A percentile compares a stretch with the other conserved stretches of the same genome.
phyloP scores from a whole-genome alignment of 2,113 vertebrate species.

The Nerophis lumbriciformis region DNA sequence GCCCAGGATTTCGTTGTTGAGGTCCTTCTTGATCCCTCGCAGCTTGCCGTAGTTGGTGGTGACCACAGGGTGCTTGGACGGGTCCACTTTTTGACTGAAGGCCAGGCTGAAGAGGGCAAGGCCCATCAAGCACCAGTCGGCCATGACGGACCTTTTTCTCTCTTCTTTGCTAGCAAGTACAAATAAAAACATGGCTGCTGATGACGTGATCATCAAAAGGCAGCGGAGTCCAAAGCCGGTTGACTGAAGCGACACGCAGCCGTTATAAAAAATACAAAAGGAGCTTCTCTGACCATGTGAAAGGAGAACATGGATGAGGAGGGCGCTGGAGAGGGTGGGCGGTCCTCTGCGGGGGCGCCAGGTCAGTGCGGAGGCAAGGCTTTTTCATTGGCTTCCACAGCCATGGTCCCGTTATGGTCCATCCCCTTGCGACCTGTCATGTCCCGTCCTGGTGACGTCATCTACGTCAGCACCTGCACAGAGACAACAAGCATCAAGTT shows the following conservation, averaged over 20 bases:
- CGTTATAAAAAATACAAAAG: slow-evolving; percentile 5
- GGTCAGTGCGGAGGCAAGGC: slow-evolving; percentile 44
- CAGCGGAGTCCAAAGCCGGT: neutral
- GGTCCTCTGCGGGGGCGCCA: slow-evolving; percentile 3
- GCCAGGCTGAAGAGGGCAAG: slow-evolving; percentile 68
- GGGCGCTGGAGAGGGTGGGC: slow-evolving; percentile 3
- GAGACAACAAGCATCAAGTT: slow-evolving; percentile 2
- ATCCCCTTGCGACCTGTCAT: slow-evolving; percentile 54
- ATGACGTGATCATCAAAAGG: slow-evolving; percentile 26
- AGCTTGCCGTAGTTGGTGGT: slow-evolving; percentile 85
- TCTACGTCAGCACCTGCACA: slow-evolving; percentile 37
- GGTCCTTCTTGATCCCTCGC: slow-evolving; percentile 82
- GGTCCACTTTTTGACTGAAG: slow-evolving; percentile 73
- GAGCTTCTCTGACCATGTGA: slow-evolving; percentile 5
- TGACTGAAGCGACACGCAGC: neutral
- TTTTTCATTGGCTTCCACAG: slow-evolving; percentile 37
- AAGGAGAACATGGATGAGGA: slow-evolving; percentile 5
- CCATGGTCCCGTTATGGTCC: slow-evolving; percentile 74
- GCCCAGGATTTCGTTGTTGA: slow-evolving; percentile 90
- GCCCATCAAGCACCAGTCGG: slow-evolving; percentile 63
- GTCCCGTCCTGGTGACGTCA: slow-evolving; percentile 34
- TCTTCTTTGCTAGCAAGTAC: slow-evolving; percentile 37
- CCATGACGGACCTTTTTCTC: slow-evolving; percentile 29
- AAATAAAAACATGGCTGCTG: slow-evolving; percentile 42
- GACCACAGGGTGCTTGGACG: slow-evolving; percentile 77